Percentiles rank a stretch among this genome's conserved stretches.
phyloP scores from a whole-genome alignment of 2,113 vertebrate genomes.

The Gopherus flavomarginatus region DNA sequence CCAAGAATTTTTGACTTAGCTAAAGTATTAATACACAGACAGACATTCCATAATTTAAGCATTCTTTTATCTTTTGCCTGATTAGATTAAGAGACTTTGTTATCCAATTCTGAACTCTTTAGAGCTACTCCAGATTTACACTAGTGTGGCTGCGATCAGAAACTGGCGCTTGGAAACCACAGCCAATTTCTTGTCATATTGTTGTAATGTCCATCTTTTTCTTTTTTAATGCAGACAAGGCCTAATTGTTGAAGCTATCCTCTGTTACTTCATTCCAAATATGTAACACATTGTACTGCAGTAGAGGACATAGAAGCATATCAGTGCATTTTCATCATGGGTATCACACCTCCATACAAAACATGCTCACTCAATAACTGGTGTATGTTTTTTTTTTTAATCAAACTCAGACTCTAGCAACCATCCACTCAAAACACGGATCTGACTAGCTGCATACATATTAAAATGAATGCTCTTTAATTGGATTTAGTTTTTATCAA shows the following conservation, averaged over 20 bases:
- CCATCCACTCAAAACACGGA: neutral
- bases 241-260: neutral
- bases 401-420: neutral
- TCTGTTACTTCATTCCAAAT: neutral
- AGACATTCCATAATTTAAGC: neutral
- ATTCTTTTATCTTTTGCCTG: slow-evolving; percentile 5
- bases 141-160: neutral
- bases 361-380: neutral
- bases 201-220: neutral
- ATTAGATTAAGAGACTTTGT: neutral
- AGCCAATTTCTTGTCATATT: neutral
- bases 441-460: neutral
- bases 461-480: neutral
- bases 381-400: neutral
- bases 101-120: neutral
- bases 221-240: neutral
- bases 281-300: neutral
- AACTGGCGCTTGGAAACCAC: neutral
- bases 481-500: neutral
- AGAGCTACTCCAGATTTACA: neutral
- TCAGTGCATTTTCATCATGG: neutral
- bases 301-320: neutral
- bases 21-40: slow-evolving; percentile 29
- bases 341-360: neutral
- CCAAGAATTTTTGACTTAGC: slow-evolving; percentile 38